Evolutionary conservation across 92 coral and sea anemone species (phyloP).

Genomic region (Virgularia gustaviana): DNA sequence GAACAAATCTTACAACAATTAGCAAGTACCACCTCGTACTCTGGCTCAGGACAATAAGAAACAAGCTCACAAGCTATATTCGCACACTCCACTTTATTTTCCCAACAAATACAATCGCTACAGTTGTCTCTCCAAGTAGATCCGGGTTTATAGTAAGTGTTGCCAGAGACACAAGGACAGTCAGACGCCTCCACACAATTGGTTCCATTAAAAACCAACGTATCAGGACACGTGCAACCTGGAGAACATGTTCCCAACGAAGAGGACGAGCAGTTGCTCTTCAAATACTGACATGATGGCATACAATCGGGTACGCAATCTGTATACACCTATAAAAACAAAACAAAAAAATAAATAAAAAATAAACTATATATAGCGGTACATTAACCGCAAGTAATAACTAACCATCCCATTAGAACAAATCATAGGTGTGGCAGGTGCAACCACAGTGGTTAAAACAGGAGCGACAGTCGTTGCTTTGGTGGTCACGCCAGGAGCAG

Average conservation of each 20-base stretch:
- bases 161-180: slow-evolving; percentile 14
- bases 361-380: too few species aligned
- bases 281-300: slow-evolving; percentile 26
- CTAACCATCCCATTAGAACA: slow-evolving; percentile 23
- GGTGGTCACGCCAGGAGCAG: neutral
- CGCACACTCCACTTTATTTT: slow-evolving; percentile 9
- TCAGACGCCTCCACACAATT: slow-evolving; percentile 24
- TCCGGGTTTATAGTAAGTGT: slow-evolving; percentile 15
- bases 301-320: slow-evolving; percentile 8
- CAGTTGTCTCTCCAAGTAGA: slow-evolving; percentile 18
- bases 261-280: neutral
- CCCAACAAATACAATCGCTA: slow-evolving; percentile 32
- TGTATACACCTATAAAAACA: slow-evolving; percentile 34
- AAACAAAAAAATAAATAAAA: slow-evolving; percentile 9
- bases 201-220: slow-evolving; percentile 17
- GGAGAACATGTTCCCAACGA: neutral
- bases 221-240: slow-evolving; percentile 6
- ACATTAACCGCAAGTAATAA: too few species aligned
- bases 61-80: slow-evolving; percentile 3
- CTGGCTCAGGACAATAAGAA: slow-evolving; percentile 16
- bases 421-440: neutral
- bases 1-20: slow-evolving; percentile 21
- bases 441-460: neutral
- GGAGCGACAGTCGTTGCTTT: neutral
- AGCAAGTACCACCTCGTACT: slow-evolving; percentile 1